Conservation (phyloP, 2,113 vertebrate genomes). For the Silurus meridionalis region DNA sequence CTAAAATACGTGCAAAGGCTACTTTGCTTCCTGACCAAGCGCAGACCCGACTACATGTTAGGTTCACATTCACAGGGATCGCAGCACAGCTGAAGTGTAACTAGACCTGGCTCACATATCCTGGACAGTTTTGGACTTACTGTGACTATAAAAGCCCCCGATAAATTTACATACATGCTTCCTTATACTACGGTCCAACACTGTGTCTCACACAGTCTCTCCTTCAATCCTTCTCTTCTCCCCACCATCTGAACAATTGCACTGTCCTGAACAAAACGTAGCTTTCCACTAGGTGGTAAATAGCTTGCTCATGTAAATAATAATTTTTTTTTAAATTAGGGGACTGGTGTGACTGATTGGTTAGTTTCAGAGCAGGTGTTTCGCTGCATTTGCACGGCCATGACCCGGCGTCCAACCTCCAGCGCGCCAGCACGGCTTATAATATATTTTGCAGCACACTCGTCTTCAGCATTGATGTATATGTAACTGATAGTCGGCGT, state of each 20-base stretch:
- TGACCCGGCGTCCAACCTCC: not conserved
- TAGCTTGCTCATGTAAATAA: constrained; percentile 2
- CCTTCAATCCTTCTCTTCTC: not conserved
- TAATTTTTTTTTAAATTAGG: not conserved
- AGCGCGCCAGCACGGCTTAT: not conserved
- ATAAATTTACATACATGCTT: not conserved
- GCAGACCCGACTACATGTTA: no score
- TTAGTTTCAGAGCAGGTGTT: not conserved
- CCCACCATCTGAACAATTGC: not conserved
- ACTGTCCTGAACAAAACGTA: not conserved
- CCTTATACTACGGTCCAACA: not conserved
- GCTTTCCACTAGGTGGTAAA: not conserved
- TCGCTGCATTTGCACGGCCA: not conserved
- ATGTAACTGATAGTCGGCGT: constrained; percentile 13
- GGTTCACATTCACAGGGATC: no score
- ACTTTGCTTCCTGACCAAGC: no score
- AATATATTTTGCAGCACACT: not conserved
- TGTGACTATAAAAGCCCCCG: no score
- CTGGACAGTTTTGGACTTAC: no score
- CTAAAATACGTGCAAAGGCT: no score
- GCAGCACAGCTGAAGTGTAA: no score
- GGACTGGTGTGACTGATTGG: not conserved
- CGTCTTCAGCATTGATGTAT: constrained; percentile 8
- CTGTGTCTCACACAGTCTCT: not conserved
- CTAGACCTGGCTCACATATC: no score